A percentile compares a stretch with the other conserved stretches of the same genome.
Conservation (phyloP, 2,888 invertebrate species). For the Acrocyrtus sp. region DNA sequence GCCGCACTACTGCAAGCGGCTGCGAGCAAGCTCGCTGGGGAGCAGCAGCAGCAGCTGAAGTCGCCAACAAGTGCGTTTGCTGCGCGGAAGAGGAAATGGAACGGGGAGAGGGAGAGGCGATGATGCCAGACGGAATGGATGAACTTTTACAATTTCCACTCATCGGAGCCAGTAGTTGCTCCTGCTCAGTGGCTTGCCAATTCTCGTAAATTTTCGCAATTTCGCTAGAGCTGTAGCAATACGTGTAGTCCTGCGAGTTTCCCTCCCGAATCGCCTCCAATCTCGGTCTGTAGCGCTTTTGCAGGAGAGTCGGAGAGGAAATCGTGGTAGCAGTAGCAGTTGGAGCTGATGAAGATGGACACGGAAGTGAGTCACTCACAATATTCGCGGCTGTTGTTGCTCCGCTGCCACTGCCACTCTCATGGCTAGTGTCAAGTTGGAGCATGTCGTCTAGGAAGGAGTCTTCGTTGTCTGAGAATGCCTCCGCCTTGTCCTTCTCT, state of each 20-base stretch:
- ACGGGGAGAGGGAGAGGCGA: too few species aligned
- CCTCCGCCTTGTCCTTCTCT: slow-evolving; percentile 8
- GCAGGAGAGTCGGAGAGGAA: slow-evolving; percentile 15
- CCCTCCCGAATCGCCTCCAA: slow-evolving; percentile 58
- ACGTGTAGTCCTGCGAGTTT: slow-evolving; percentile 57
- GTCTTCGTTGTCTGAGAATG: slow-evolving; percentile 59
- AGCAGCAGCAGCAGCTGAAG: slow-evolving; percentile 4
- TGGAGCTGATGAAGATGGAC: background rate
- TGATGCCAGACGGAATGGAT: slow-evolving; percentile 10
- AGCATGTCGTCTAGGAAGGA: slow-evolving; percentile 56
- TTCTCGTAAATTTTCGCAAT: slow-evolving; percentile 59
- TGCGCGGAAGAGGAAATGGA: background rate
- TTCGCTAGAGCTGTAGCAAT: slow-evolving; percentile 39
- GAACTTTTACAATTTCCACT: slow-evolving; percentile 18
- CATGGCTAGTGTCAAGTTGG: slow-evolving; percentile 35
- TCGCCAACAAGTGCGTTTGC: slow-evolving; percentile 11
- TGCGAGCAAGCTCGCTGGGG: background rate
- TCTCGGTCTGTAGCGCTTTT: slow-evolving; percentile 48
- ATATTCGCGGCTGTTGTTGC: slow-evolving; percentile 12
- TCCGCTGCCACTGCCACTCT: background rate
- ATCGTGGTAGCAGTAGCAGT: background rate
- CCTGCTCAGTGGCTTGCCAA: slow-evolving; percentile 49
- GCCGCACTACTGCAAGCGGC: background rate
- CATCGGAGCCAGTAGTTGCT: background rate
- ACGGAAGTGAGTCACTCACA: background rate